These are phyloP conservation scores for Synergus gifuensis DNA, from an alignment of 2,888 invertebrate species.

Conservation along the genomic window DNA sequence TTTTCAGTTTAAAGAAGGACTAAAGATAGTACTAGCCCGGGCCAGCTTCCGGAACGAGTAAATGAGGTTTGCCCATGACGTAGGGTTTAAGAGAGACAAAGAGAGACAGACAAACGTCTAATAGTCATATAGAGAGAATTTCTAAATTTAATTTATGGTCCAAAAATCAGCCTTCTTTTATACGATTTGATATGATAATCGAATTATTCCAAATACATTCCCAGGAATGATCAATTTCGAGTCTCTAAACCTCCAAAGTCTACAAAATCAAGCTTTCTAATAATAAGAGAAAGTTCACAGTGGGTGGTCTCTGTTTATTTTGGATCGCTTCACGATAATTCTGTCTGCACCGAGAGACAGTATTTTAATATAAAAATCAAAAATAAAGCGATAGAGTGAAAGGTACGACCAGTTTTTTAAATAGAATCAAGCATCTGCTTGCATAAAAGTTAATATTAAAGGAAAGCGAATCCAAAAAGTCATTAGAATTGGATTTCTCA, in stretches of 20 bases:
- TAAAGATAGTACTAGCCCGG: slow-evolving; percentile 56
- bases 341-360: slow-evolving; percentile 20
- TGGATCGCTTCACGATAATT: slow-evolving; percentile 13
- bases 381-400: background rate
- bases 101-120: slow-evolving; percentile 52
- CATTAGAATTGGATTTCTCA: no score
- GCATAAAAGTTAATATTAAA: background rate
- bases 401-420: background rate
- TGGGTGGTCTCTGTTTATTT: slow-evolving; percentile 37
- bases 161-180: slow-evolving; percentile 60
- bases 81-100: slow-evolving; percentile 46
- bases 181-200: background rate
- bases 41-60: slow-evolving; percentile 54
- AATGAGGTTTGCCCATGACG: slow-evolving; percentile 54
- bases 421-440: background rate
- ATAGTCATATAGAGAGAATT: slow-evolving; percentile 50
- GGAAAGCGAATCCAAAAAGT: no score
- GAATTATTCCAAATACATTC: background rate
- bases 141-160: slow-evolving; percentile 66
- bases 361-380: slow-evolving; percentile 1
- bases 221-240: background rate
- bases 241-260: slow-evolving; percentile 5
- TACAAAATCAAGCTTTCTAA: slow-evolving; percentile 32
- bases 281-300: slow-evolving; percentile 31
- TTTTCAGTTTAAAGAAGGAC: slow-evolving; percentile 49